These are phyloP conservation scores for Ginglymostoma cirratum DNA, from an alignment of 2,113 vertebrate species.

Conservation along the genomic window DNA sequence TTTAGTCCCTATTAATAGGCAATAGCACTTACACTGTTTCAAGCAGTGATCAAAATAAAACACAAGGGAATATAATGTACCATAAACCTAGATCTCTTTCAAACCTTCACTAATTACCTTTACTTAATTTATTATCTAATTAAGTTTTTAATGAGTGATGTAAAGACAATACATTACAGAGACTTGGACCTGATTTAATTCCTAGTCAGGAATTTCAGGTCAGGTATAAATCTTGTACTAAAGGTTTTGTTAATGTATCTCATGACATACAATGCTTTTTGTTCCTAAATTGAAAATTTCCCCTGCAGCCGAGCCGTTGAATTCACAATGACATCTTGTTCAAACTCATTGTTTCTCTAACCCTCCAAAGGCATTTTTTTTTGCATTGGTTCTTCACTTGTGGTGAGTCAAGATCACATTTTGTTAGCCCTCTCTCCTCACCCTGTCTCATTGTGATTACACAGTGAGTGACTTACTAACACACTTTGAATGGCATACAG, in stretches of 20 bases:
- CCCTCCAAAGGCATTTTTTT: background rate
- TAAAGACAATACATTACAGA: slow-evolving; percentile 25
- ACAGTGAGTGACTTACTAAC: background rate
- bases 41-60: background rate
- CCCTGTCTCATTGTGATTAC: background rate
- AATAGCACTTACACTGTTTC: background rate
- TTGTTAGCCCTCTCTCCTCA: background rate
- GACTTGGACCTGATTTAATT: background rate
- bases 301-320: background rate
- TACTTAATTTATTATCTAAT: slow-evolving; percentile 35
- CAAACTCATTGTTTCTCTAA: background rate
- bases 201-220: slow-evolving; percentile 20
- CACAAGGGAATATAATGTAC: background rate
- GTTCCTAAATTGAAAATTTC: background rate
- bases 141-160: slow-evolving; percentile 35
- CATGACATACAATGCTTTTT: background rate
- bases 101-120: slow-evolving; percentile 24
- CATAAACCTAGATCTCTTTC: slow-evolving; percentile 6
- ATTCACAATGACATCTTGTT: background rate
- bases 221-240: background rate
- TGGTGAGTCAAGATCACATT: background rate
- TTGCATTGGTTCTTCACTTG: background rate
- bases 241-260: background rate
- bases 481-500: background rate
- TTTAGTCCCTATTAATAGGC: background rate